A percentile compares a stretch with the other conserved stretches of the same genome.
Evolutionary conservation across 1,140 invertebrate genomes (phyloP).

Genomic region (Phthorimaea operculella): DNA sequence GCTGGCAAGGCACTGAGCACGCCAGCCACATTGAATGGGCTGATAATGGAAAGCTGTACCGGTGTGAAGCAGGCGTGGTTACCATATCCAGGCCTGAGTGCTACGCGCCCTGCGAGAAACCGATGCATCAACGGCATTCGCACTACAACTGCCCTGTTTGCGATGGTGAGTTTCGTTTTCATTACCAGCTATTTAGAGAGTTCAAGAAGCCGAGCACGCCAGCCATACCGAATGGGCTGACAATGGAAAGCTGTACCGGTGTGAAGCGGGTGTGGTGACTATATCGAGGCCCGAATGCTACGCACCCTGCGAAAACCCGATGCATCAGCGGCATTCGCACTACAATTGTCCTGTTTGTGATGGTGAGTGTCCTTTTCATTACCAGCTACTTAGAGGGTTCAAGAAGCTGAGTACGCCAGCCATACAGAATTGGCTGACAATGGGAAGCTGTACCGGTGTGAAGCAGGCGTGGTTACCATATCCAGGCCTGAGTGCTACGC

Average conservation of each 20-base stretch:
- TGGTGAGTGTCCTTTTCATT: slow-evolving; percentile 37
- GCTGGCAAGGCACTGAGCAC: slow-evolving; percentile 77
- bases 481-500: slow-evolving; percentile 82
- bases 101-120: slow-evolving; percentile 78
- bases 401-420: slow-evolving; percentile 71
- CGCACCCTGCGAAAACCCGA: slow-evolving; percentile 77
- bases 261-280: slow-evolving; percentile 86
- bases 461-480: slow-evolving; percentile 86
- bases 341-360: slow-evolving; percentile 85
- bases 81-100: slow-evolving; percentile 83
- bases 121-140: slow-evolving; percentile 75
- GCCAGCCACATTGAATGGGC: slow-evolving; percentile 82
- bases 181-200: background rate
- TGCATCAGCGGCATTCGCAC: slow-evolving; percentile 74
- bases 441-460: slow-evolving; percentile 78
- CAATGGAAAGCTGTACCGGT: slow-evolving; percentile 77
- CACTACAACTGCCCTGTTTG: slow-evolving; percentile 84
- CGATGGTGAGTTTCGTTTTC: slow-evolving; percentile 54
- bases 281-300: slow-evolving; percentile 82
- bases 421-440: slow-evolving; percentile 83
- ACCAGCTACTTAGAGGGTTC: background rate
- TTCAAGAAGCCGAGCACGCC: slow-evolving; percentile 69
- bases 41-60: slow-evolving; percentile 77
- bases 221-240: slow-evolving; percentile 85
- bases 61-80: slow-evolving; percentile 85